Percentiles rank a stretch among this genome's conserved stretches.
phyloP scores from a whole-genome alignment of 1,140 invertebrate species.

The Megalopta genalis region DNA sequence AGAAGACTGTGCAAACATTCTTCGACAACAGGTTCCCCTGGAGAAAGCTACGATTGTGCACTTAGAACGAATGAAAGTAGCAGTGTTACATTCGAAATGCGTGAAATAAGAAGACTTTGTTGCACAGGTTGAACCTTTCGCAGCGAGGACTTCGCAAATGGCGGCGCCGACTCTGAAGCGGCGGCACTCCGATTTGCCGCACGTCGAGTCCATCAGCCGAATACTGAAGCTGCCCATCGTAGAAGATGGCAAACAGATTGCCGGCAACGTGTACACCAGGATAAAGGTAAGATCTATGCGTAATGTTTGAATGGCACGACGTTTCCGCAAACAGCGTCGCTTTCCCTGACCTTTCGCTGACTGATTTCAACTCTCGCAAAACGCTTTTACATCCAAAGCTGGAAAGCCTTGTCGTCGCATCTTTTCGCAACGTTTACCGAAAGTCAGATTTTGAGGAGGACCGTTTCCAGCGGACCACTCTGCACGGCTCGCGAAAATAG shows the following conservation, averaged over 20 bases:
- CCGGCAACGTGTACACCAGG: slow-evolving; percentile 84
- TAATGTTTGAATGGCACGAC: background rate
- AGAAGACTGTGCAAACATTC: no score
- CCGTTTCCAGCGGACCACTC: no score
- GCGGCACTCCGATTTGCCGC: slow-evolving; percentile 76
- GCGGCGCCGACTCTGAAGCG: slow-evolving; percentile 63
- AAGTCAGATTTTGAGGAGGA: no score
- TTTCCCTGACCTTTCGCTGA: slow-evolving; percentile 13
- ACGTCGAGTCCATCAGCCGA: slow-evolving; percentile 84
- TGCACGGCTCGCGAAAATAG: no score
- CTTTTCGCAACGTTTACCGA: no score
- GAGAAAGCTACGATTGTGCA: no score
- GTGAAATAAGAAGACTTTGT: no score
- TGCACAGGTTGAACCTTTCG: background rate
- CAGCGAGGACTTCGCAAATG: slow-evolving; percentile 60
- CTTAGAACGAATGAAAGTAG: no score
- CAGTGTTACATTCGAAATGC: no score
- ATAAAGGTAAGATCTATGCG: slow-evolving; percentile 82
- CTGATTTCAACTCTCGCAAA: background rate
- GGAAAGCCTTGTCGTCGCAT: no score
- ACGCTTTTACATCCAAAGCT: background rate
- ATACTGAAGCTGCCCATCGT: slow-evolving; percentile 87
- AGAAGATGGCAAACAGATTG: slow-evolving; percentile 85
- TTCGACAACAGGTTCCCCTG: no score
- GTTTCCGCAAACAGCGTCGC: background rate